Evolutionary conservation across 2,888 invertebrate species (phyloP).

Genomic region (Cephus spinipes): DNA sequence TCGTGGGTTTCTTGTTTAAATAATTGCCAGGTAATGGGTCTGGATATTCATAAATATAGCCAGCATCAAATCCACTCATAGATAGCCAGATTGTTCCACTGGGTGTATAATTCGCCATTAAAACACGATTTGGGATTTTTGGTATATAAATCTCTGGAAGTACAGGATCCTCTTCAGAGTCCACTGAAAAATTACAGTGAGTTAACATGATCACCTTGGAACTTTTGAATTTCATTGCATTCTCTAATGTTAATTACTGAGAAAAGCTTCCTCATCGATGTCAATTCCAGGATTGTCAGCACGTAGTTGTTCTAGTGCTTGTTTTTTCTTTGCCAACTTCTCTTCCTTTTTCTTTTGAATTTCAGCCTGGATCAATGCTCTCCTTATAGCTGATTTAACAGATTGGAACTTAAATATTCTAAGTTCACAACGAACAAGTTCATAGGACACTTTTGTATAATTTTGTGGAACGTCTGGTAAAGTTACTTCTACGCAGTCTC

Average conservation of each 20-base stretch:
- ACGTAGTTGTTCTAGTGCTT: slow-evolving; percentile 72
- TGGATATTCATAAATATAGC: slow-evolving; percentile 74
- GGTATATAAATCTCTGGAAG: slow-evolving; percentile 69
- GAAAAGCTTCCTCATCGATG: slow-evolving; percentile 72
- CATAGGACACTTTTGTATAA: slow-evolving; percentile 68
- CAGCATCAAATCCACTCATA: slow-evolving; percentile 75
- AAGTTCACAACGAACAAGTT: slow-evolving; percentile 58
- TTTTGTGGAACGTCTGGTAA: slow-evolving; percentile 65
- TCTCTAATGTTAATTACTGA: slow-evolving; percentile 68
- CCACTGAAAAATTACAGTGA: slow-evolving; percentile 62
- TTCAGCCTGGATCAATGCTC: slow-evolving; percentile 72
- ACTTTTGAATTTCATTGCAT: slow-evolving; percentile 1
- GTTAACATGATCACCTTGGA: not conserved
- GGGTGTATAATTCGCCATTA: slow-evolving; percentile 70
- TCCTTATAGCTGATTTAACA: slow-evolving; percentile 72
- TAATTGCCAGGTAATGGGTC: slow-evolving; percentile 29
- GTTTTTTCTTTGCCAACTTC: slow-evolving; percentile 69
- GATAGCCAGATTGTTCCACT: slow-evolving; percentile 72
- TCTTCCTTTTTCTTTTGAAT: slow-evolving; percentile 69
- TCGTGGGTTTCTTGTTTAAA: slow-evolving; percentile 65
- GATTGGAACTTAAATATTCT: slow-evolving; percentile 69
- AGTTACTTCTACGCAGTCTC: slow-evolving; percentile 70
- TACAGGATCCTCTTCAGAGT: slow-evolving; percentile 71
- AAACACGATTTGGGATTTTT: slow-evolving; percentile 70
- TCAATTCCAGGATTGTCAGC: slow-evolving; percentile 72